These are phyloP conservation scores for Terebella lapidaria DNA, from an alignment of 2,888 invertebrate genomes.

Conservation along the genomic window DNA sequence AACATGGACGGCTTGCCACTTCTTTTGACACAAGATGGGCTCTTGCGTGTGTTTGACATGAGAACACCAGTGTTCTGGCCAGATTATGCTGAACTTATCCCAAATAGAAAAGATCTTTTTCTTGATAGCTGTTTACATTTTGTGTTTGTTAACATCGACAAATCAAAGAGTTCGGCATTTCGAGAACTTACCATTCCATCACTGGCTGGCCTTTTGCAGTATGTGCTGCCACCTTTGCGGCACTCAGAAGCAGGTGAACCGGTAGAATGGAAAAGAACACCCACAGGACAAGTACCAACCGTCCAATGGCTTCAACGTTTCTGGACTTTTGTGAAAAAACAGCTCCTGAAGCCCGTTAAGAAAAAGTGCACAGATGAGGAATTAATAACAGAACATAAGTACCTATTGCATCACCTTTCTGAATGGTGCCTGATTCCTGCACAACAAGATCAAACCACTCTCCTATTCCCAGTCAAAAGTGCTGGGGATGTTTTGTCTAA, in stretches of 20 bases:
- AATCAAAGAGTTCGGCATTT: not conserved
- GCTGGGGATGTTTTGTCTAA: constrained; percentile 12
- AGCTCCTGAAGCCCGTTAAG: too few species aligned
- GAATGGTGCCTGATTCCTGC: constrained; percentile 21
- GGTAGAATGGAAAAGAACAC: not conserved
- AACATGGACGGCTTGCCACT: constrained; percentile 29
- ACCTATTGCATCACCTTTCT: constrained; percentile 10
- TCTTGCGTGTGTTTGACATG: constrained; percentile 22
- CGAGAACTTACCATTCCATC: not conserved
- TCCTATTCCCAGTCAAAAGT: constrained; percentile 9
- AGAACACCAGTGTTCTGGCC: constrained; percentile 21
- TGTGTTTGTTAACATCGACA: not conserved
- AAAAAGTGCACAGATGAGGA: not conserved
- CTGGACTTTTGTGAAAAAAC: constrained; percentile 13
- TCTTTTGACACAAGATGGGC: constrained; percentile 26
- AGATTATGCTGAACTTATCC: constrained; percentile 17
- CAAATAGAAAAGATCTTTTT: not conserved
- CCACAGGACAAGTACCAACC: not conserved
- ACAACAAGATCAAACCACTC: not conserved
- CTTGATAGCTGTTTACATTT: not conserved
- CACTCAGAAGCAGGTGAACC: too few species aligned
- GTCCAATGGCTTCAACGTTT: constrained; percentile 8
- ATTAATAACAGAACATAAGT: too few species aligned
- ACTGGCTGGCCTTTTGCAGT: not conserved
- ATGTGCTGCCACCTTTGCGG: not conserved